These are phyloP conservation scores for Fregata magnificens DNA, from an alignment of 2,113 vertebrate species.

Conservation along the genomic window DNA sequence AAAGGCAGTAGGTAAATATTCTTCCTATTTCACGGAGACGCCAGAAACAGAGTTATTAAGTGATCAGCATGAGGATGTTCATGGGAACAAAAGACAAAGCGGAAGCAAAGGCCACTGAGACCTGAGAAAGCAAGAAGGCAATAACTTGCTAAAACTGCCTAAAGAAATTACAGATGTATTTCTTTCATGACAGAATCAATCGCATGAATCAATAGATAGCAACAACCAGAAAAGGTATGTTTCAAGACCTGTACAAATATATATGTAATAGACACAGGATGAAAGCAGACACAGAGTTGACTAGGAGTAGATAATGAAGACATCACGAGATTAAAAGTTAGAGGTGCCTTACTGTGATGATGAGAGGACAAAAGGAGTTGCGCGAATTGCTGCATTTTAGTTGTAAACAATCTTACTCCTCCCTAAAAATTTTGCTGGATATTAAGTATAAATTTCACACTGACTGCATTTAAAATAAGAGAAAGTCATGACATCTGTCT, in stretches of 20 bases:
- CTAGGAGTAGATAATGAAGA: neutral
- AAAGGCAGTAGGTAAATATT: neutral
- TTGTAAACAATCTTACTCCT: neutral
- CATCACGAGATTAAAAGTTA: neutral
- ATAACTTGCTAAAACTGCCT: neutral
- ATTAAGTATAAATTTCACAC: neutral
- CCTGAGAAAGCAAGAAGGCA: neutral
- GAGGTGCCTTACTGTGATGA: neutral
- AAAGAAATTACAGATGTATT: neutral
- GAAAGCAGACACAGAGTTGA: neutral
- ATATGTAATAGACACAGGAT: neutral
- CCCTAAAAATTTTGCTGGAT: neutral
- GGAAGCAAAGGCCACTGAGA: neutral
- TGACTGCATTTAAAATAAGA: neutral
- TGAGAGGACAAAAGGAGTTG: neutral
- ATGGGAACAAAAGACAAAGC: neutral
- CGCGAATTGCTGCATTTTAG: neutral
- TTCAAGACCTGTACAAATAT: neutral
- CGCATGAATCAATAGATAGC: neutral
- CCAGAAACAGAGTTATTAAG: neutral
- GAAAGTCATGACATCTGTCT: neutral
- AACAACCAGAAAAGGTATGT: neutral
- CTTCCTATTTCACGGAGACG: neutral
- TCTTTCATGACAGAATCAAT: neutral
- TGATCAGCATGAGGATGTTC: neutral